phyloP scores from a whole-genome alignment of 2,797 vertebrate genomes.

The Pangasius djambal region DNA sequence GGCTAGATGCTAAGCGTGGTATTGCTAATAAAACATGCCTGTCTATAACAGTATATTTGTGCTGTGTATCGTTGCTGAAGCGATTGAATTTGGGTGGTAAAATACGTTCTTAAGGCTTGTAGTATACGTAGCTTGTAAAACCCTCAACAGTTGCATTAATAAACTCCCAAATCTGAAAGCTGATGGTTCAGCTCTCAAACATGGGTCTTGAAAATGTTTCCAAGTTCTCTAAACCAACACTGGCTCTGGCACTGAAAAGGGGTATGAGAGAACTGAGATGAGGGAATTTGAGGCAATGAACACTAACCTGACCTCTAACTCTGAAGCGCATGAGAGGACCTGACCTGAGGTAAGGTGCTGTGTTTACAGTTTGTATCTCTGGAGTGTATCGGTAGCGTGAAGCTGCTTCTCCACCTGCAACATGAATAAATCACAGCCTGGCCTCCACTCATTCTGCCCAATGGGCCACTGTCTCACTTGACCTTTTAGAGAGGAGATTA shows the following conservation, averaged over 20 bases:
- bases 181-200: not conserved
- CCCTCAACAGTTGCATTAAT: not conserved
- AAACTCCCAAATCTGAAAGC: not conserved
- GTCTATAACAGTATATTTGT: not conserved
- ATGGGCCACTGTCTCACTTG: conserved; percentile 63
- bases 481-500: conserved; percentile 72
- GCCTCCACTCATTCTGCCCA: conserved; percentile 44
- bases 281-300: conserved; percentile 23
- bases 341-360: conserved; percentile 49
- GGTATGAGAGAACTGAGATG: conserved; percentile 2
- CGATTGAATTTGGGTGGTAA: not conserved
- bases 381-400: conserved; percentile 44
- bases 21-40: not conserved
- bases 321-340: conserved; percentile 29
- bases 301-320: conserved; percentile 49
- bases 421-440: conserved; percentile 59
- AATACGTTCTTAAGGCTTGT: not conserved
- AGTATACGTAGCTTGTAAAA: not conserved
- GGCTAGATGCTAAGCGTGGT: not conserved
- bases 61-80: not conserved
- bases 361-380: conserved; percentile 50
- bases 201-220: not conserved
- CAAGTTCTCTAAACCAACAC: not conserved
- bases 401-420: conserved; percentile 58
- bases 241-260: not conserved